phyloP scores from a whole-genome alignment of 2,113 vertebrate species.

The Podarcis raffonei region DNA sequence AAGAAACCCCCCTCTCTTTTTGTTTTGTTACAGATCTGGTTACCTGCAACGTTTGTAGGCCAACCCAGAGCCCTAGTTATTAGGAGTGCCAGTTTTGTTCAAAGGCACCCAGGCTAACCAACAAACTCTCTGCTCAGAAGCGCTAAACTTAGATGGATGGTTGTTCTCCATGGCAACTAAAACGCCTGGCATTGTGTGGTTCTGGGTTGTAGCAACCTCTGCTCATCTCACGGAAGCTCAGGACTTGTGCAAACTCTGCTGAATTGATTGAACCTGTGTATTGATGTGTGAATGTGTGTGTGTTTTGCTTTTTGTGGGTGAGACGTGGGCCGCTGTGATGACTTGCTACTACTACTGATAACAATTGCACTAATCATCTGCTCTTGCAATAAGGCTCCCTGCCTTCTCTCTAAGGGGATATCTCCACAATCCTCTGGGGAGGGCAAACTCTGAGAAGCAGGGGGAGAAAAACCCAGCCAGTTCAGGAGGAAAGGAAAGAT shows the following conservation, averaged over 20 bases:
- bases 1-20: not conserved
- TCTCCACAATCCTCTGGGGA: constrained; percentile 39
- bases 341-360: constrained; percentile 67
- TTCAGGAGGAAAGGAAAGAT: constrained; percentile 52
- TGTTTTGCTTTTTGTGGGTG: not conserved
- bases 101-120: not conserved
- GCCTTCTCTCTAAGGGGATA: constrained; percentile 47
- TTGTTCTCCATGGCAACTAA: constrained; percentile 5
- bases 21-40: not conserved
- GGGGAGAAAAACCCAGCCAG: constrained; percentile 23
- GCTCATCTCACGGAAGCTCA: not conserved
- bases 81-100: constrained; percentile 9
- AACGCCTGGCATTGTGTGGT: not conserved
- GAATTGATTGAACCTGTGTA: constrained; percentile 20
- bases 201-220: constrained; percentile 4
- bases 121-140: not conserved
- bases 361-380: constrained; percentile 65
- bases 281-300: not conserved
- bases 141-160: not conserved
- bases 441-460: not conserved
- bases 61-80: constrained; percentile 4
- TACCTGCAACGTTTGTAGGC: not conserved
- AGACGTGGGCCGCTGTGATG: constrained; percentile 32
- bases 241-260: constrained; percentile 32
- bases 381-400: constrained; percentile 31